Evolutionary conservation across 2,888 invertebrate species (phyloP).

Genomic region (Odontothrips loti): DNA sequence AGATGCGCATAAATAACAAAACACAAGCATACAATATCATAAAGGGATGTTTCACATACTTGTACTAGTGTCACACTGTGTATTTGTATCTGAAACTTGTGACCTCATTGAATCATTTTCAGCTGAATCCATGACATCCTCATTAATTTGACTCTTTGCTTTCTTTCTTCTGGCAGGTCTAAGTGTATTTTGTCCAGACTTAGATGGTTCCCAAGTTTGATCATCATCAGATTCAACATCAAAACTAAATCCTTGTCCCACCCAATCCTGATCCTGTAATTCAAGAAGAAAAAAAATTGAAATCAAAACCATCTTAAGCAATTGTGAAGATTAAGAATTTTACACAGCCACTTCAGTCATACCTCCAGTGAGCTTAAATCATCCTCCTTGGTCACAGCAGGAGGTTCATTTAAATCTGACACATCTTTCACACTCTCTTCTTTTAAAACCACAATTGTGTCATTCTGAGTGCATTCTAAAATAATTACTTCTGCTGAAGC

Average conservation of each 20-base stretch:
- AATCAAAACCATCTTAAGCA: no score
- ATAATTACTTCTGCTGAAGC: background rate
- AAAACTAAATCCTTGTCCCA: background rate
- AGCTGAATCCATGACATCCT: no score
- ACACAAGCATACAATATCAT: no score
- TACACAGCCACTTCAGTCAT: background rate
- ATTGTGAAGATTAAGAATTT: background rate
- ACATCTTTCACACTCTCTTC: background rate
- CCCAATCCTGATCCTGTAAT: background rate
- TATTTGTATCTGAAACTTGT: no score
- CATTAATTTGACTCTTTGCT: background rate
- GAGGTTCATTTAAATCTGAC: background rate
- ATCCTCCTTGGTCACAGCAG: background rate
- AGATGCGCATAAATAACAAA: no score
- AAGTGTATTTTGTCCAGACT: background rate
- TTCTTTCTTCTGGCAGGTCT: background rate
- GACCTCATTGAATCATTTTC: no score
- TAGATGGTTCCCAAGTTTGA: background rate
- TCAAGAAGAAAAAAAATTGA: background rate
- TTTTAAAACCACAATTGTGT: background rate
- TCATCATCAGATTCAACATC: background rate
- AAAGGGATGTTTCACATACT: no score
- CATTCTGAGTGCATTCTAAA: background rate
- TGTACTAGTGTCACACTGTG: no score
- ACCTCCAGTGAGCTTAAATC: constrained; percentile 1